These are phyloP conservation scores for Mycalesis mineus DNA, from an alignment of 2,888 invertebrate genomes.

Conservation along the genomic window DNA sequence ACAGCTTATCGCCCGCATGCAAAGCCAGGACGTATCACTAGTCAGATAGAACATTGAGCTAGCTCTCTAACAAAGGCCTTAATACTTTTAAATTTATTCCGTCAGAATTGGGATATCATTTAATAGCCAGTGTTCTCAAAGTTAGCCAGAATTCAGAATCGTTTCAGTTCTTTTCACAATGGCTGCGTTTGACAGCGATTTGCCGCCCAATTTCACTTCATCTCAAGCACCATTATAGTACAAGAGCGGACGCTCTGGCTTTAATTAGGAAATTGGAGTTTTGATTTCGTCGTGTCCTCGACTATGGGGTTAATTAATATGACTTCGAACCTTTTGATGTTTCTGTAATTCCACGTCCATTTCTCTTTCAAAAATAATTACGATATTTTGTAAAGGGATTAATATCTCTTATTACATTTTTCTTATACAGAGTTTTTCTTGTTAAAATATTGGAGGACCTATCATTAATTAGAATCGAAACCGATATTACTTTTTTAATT, in stretches of 20 bases:
- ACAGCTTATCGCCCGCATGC: too few species aligned
- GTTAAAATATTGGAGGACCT: too few species aligned
- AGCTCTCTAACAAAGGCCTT: too few species aligned
- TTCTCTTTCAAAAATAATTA: neutral
- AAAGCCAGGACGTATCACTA: too few species aligned
- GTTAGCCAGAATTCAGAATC: neutral
- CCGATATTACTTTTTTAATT: too few species aligned
- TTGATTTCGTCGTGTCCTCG: neutral
- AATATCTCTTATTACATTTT: neutral
- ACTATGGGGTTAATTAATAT: neutral
- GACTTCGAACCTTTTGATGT: neutral
- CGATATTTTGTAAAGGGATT: neutral
- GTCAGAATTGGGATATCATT: neutral
- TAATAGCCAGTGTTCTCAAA: neutral
- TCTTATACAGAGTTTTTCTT: neutral
- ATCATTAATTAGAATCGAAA: too few species aligned
- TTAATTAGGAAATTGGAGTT: conserved; percentile 18
- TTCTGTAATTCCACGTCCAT: neutral
- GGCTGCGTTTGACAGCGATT: conserved; percentile 23
- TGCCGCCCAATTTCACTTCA: conserved; percentile 21
- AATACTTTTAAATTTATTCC: neutral
- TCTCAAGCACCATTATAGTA: conserved; percentile 20
- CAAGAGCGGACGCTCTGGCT: conserved; percentile 13
- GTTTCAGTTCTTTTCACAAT: conserved; percentile 10
- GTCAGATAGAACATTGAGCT: too few species aligned